Percentiles rank a stretch among this genome's conserved stretches.
Evolutionary conservation across 2,113 vertebrate species (phyloP).

Genomic region (Mastomys natalensis): DNA sequence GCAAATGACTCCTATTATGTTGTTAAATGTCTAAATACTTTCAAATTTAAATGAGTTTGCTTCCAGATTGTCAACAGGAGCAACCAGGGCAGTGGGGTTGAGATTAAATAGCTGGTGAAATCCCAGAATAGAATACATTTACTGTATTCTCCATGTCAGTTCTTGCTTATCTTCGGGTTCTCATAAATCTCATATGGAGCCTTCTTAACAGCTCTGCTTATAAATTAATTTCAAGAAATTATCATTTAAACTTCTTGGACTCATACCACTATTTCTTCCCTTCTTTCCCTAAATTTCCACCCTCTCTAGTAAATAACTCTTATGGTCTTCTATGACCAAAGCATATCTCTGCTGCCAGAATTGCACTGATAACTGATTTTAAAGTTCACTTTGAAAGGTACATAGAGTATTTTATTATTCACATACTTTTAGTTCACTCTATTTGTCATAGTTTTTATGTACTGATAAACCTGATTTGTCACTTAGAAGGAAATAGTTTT

Average conservation of each 20-base stretch:
- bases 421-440: background rate
- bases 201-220: background rate
- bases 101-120: conserved; percentile 55
- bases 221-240: background rate
- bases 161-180: background rate
- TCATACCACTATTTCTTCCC: background rate
- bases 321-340: background rate
- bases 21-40: conserved; percentile 57
- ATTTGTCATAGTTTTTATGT: background rate
- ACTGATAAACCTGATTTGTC: background rate
- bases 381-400: background rate
- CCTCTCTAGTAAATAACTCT: background rate
- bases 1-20: conserved; percentile 64
- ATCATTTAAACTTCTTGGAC: background rate
- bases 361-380: background rate
- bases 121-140: conserved; percentile 30
- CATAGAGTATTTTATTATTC: background rate
- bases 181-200: background rate
- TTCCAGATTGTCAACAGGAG: conserved; percentile 59
- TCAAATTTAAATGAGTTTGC: conserved; percentile 55
- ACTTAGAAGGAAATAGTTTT: background rate
- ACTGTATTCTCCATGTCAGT: background rate
- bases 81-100: conserved; percentile 39
- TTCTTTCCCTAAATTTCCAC: background rate
- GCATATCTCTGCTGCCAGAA: background rate